A percentile compares a stretch with the other conserved stretches of the same genome.
Conservation (phyloP, 2,888 invertebrate species). For the Orchesellides sinensis region DNA sequence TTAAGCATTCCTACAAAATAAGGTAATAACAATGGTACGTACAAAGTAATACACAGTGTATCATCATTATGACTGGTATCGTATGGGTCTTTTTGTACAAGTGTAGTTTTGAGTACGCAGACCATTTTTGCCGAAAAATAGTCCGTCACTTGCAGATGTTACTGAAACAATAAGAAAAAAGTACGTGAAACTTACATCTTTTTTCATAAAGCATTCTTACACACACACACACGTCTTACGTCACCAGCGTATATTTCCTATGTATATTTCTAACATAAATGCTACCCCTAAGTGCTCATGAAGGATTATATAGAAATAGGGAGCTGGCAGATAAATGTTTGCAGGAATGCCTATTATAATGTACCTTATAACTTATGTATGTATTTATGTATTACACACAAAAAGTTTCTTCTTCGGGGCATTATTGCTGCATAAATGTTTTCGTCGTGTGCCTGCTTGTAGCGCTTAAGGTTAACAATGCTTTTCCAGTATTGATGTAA, state of each 20-base stretch:
- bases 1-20: slow-evolving; percentile 14
- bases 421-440: slow-evolving; percentile 5
- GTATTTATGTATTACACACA: slow-evolving; percentile 32
- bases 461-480: background rate
- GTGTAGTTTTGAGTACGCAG: slow-evolving; percentile 1
- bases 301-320: slow-evolving; percentile 1
- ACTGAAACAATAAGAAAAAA: slow-evolving; percentile 64
- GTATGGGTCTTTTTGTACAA: slow-evolving; percentile 2
- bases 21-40: slow-evolving; percentile 20
- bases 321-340: slow-evolving; percentile 46
- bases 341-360: too few species aligned
- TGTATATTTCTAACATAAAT: slow-evolving; percentile 1
- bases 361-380: too few species aligned
- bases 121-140: slow-evolving; percentile 70
- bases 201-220: slow-evolving; percentile 34
- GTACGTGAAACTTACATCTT: background rate
- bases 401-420: slow-evolving; percentile 40
- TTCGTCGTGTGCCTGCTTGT: slow-evolving; percentile 14
- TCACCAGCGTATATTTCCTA: slow-evolving; percentile 38
- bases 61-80: slow-evolving; percentile 12
- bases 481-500: background rate
- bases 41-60: background rate
- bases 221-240: slow-evolving; percentile 34
- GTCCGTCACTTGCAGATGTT: slow-evolving; percentile 74
- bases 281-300: too few species aligned